Conservation (phyloP, 2,113 vertebrate genomes). For the Eubucco bourcierii region DNA sequence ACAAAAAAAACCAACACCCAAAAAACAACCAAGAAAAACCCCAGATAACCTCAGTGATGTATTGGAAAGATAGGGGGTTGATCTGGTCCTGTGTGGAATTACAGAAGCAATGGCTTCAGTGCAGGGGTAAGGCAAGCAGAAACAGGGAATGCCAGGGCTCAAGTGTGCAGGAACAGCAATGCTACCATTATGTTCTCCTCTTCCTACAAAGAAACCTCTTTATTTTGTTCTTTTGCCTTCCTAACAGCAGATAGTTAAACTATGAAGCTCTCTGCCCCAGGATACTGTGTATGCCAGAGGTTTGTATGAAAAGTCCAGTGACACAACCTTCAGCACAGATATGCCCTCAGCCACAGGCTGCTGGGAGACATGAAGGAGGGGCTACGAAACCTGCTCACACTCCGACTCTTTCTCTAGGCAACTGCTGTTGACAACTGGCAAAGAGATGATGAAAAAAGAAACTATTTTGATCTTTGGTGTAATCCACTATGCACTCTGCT, state of each 20-base stretch:
- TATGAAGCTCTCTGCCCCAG: background rate
- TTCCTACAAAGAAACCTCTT: background rate
- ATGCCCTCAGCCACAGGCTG: background rate
- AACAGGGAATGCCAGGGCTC: background rate
- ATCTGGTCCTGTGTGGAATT: background rate
- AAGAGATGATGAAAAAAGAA: background rate
- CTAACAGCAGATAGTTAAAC: background rate
- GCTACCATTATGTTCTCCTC: background rate
- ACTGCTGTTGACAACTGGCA: background rate
- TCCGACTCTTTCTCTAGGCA: background rate
- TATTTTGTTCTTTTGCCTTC: background rate
- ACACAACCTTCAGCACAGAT: background rate
- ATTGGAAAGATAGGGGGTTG: background rate
- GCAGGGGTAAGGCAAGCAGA: background rate
- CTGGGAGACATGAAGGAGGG: fast-evolving
- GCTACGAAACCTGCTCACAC: background rate
- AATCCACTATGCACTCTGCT: background rate
- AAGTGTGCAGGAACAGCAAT: background rate
- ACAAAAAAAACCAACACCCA: too few species aligned
- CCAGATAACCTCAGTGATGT: background rate
- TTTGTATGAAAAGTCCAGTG: background rate
- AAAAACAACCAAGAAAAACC: too few species aligned
- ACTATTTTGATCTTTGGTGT: background rate
- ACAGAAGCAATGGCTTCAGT: background rate
- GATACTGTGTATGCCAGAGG: background rate